Percentiles rank a stretch among this genome's conserved stretches.
Evolutionary conservation across 2,888 invertebrate genomes (phyloP).

Genomic region (Lasioglossum pauxillum): DNA sequence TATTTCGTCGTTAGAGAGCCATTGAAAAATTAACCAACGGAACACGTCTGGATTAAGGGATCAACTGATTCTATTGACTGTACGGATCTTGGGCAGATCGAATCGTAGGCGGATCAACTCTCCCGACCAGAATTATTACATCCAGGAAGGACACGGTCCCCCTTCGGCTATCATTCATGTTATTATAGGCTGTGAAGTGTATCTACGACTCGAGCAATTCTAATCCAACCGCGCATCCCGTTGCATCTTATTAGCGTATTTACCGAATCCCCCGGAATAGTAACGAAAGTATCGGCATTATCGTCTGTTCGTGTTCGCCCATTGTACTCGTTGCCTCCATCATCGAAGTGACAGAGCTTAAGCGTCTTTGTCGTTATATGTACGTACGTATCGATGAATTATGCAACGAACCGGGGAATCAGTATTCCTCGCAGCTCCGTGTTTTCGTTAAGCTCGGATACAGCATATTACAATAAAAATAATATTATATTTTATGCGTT

Average conservation of each 20-base stretch:
- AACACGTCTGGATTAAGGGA: constrained; percentile 21
- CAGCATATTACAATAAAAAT: neutral
- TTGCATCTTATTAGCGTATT: constrained; percentile 84
- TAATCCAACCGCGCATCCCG: constrained; percentile 74
- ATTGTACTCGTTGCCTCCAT: constrained; percentile 60
- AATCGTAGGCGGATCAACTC: constrained; percentile 70
- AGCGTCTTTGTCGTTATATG: constrained; percentile 40
- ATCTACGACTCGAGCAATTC: constrained; percentile 50
- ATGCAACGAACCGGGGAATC: constrained; percentile 45
- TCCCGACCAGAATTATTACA: constrained; percentile 57
- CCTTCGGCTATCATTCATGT: constrained; percentile 73
- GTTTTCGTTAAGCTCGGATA: neutral
- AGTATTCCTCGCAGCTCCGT: constrained; percentile 7
- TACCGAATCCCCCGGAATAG: constrained; percentile 70
- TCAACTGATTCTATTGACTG: constrained; percentile 48
- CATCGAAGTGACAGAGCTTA: constrained; percentile 46
- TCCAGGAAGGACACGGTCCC: constrained; percentile 47
- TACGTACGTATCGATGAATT: constrained; percentile 48
- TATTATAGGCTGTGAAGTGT: constrained; percentile 72
- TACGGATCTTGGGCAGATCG: constrained; percentile 52
- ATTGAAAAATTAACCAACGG: constrained; percentile 1
- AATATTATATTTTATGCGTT: neutral
- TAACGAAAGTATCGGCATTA: constrained; percentile 55
- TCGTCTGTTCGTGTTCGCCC: constrained; percentile 63
- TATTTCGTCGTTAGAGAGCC: neutral